A percentile compares a stretch with the other conserved stretches of the same genome.
phyloP scores from a whole-genome alignment of 2,888 invertebrate species.

The Mactromeris polynyma region DNA sequence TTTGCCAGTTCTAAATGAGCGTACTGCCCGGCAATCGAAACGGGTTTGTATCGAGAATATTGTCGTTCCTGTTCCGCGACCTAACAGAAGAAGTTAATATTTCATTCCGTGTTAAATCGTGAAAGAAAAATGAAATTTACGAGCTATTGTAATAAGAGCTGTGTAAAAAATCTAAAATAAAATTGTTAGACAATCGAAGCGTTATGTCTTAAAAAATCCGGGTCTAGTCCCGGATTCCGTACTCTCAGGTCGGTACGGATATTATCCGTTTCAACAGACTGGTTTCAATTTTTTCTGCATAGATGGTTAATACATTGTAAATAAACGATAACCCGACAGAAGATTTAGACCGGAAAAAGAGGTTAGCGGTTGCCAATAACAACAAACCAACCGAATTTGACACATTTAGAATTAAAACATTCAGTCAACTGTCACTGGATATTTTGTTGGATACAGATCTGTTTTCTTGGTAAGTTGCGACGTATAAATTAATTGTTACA shows the following conservation, averaged over 20 bases:
- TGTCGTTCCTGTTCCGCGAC: too few relatives aligned
- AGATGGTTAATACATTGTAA: background rate
- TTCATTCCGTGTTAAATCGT: too few relatives aligned
- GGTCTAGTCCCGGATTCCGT: too few relatives aligned
- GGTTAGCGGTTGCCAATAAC: conserved; percentile 39
- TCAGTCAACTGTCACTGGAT: background rate
- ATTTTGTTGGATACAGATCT: background rate
- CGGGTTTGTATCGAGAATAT: too few relatives aligned
- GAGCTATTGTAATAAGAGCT: too few relatives aligned
- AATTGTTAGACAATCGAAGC: too few relatives aligned
- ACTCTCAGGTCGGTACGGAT: too few relatives aligned
- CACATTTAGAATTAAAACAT: conserved; percentile 3
- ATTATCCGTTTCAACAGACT: background rate
- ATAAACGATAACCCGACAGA: background rate
- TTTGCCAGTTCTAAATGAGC: background rate
- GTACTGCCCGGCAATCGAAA: background rate
- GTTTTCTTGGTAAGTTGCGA: background rate
- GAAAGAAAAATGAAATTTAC: too few relatives aligned
- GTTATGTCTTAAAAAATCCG: too few relatives aligned
- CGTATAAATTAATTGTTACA: background rate
- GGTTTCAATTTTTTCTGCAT: background rate
- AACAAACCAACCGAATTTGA: conserved; percentile 26
- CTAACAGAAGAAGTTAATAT: too few relatives aligned
- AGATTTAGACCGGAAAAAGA: conserved; percentile 26
- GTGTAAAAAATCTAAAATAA: too few relatives aligned